Percentiles rank a stretch among this genome's conserved stretches.
Evolutionary conservation across 2,888 invertebrate genomes (phyloP).

Genomic region (Agrochola litura): DNA sequence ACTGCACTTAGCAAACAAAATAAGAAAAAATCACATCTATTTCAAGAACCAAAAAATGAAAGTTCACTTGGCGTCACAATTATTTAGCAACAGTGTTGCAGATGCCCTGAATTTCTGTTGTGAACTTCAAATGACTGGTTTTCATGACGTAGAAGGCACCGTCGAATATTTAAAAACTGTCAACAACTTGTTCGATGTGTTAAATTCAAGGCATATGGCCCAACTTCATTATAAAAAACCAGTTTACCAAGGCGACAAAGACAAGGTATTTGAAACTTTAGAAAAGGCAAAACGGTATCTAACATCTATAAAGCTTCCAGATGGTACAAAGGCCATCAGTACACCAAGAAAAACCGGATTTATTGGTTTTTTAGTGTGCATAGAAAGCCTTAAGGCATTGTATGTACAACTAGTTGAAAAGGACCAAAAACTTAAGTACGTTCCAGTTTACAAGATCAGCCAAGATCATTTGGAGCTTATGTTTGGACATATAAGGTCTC

Average conservation of each 20-base stretch:
- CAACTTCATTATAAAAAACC: slow-evolving; percentile 1
- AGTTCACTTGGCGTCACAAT: slow-evolving; percentile 39
- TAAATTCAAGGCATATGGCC: slow-evolving; percentile 9
- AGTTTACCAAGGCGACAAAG: not conserved
- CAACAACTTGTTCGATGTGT: slow-evolving; percentile 6
- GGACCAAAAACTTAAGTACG: slow-evolving; percentile 13
- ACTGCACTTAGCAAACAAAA: slow-evolving; percentile 10
- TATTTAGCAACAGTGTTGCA: slow-evolving; percentile 47
- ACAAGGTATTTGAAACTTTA: not conserved
- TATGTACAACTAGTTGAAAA: slow-evolving; percentile 18
- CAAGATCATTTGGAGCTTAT: slow-evolving; percentile 26
- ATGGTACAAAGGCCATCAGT: not conserved
- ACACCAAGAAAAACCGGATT: slow-evolving; percentile 1
- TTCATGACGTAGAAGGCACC: slow-evolving; percentile 5
- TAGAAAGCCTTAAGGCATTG: slow-evolving; percentile 16
- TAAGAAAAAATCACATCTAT: not conserved
- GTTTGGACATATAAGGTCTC: slow-evolving; percentile 29
- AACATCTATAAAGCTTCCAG: not conserved
- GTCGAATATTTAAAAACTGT: slow-evolving; percentile 4
- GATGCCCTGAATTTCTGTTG: slow-evolving; percentile 42
- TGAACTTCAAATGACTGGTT: slow-evolving; percentile 10
- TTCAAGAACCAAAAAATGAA: slow-evolving; percentile 51
- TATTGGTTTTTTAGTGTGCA: slow-evolving; percentile 13
- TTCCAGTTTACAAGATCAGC: slow-evolving; percentile 33
- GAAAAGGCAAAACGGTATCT: not conserved